phyloP scores from a whole-genome alignment of 2,888 invertebrate species.

The Ormia ochracea region DNA sequence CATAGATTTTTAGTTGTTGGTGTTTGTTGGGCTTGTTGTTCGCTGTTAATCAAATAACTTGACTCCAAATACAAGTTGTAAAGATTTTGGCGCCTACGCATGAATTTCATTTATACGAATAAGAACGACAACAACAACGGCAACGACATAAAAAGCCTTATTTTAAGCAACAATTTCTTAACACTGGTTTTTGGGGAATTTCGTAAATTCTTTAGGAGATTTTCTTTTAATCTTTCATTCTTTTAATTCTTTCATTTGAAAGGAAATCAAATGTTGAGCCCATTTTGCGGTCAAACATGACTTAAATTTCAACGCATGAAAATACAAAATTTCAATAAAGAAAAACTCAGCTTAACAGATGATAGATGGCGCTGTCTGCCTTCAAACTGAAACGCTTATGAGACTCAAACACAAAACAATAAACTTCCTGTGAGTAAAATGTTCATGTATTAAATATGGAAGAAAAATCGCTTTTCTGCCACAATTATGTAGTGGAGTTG shows the following conservation, averaged over 20 bases:
- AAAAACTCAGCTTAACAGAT: constrained; percentile 22
- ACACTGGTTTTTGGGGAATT: constrained; percentile 41
- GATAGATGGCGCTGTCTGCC: constrained; percentile 49
- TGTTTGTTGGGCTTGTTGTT: constrained; percentile 27
- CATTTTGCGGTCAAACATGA: constrained; percentile 53
- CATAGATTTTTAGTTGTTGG: constrained; percentile 28
- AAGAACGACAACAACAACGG: background rate
- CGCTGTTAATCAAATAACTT: constrained; percentile 61
- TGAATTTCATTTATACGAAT: constrained; percentile 30
- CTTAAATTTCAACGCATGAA: constrained; percentile 20
- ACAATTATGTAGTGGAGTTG: background rate
- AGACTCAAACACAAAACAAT: constrained; percentile 36
- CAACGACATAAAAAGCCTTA: background rate
- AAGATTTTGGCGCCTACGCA: constrained; percentile 67
- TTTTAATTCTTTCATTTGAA: constrained; percentile 25
- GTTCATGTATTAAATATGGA: background rate
- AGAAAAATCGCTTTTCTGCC: constrained; percentile 1
- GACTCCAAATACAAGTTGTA: constrained; percentile 63
- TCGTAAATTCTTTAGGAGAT: constrained; percentile 55
- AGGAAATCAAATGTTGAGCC: constrained; percentile 11
- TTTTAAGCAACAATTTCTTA: constrained; percentile 1
- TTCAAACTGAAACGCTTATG: constrained; percentile 1
- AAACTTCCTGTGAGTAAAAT: constrained; percentile 52
- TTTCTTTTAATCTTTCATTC: constrained; percentile 54
- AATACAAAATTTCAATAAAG: background rate